These are phyloP conservation scores for Microtus ochrogaster DNA, from an alignment of 2,113 vertebrate species.

Conservation along the genomic window DNA sequence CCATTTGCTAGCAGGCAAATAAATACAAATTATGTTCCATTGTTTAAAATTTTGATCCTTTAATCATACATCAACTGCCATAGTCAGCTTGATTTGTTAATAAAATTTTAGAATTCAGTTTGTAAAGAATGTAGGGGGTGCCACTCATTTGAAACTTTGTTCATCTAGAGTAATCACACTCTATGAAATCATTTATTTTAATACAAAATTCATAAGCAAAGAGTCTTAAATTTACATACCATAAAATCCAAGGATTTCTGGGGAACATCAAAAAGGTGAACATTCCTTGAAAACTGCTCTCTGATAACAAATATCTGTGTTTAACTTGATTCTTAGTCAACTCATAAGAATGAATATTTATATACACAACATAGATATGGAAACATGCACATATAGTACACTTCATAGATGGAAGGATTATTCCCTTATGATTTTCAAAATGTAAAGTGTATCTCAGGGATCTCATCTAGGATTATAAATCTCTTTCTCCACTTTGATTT, in stretches of 20 bases:
- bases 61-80: conserved; percentile 3
- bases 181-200: not conserved
- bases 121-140: not conserved
- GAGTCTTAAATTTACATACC: not conserved
- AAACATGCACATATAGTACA: not conserved
- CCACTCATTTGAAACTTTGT: not conserved
- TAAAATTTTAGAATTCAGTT: not conserved
- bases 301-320: not conserved
- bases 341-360: not conserved
- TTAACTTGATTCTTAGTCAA: not conserved
- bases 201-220: not conserved
- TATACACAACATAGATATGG: accelerated
- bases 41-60: not conserved
- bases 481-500: not conserved
- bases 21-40: not conserved
- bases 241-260: not conserved
- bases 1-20: conserved; percentile 64
- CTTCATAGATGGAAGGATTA: not conserved
- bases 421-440: not conserved
- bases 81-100: not conserved
- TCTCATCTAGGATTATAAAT: not conserved
- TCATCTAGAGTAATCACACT: not conserved
- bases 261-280: not conserved
- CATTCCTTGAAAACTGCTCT: not conserved
- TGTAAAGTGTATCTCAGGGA: not conserved